Evolutionary conservation across 1,140 invertebrate species (phyloP).

Genomic region (Microvelia longipes): DNA sequence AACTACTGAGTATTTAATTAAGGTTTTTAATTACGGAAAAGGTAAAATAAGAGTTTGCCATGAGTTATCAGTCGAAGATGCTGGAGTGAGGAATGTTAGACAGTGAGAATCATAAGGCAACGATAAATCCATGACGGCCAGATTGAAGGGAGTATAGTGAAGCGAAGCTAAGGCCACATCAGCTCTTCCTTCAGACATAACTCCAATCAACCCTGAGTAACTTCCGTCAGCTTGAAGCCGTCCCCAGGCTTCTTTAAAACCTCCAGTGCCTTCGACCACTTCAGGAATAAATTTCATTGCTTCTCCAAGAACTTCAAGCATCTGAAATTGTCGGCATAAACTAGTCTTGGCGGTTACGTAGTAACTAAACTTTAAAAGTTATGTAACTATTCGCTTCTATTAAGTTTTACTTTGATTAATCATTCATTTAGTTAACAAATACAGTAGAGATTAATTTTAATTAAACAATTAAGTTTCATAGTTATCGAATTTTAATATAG

Average conservation of each 20-base stretch:
- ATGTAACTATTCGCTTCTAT: not conserved
- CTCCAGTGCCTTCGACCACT: constrained; percentile 44
- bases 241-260: constrained; percentile 47
- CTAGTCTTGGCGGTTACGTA: no score
- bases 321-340: constrained; percentile 34
- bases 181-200: constrained; percentile 46
- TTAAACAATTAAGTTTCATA: no score
- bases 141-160: constrained; percentile 49
- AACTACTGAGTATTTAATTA: no score
- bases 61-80: constrained; percentile 57
- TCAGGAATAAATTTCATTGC: constrained; percentile 49
- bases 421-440: no score
- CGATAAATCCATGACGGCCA: constrained; percentile 54
- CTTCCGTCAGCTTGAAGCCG: constrained; percentile 38
- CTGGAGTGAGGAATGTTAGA: constrained; percentile 64
- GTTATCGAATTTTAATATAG: no score
- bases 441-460: no score
- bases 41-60: constrained; percentile 68
- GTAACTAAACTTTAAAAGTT: not conserved
- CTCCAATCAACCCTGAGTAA: constrained; percentile 50
- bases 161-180: constrained; percentile 62
- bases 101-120: constrained; percentile 63
- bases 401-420: no score
- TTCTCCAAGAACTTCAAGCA: constrained; percentile 45
- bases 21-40: constrained; percentile 56